Percentiles rank a stretch among this genome's conserved stretches.
Evolutionary conservation across 2,797 vertebrate genomes (phyloP).

Genomic region (Gephyroberyx darwinii): DNA sequence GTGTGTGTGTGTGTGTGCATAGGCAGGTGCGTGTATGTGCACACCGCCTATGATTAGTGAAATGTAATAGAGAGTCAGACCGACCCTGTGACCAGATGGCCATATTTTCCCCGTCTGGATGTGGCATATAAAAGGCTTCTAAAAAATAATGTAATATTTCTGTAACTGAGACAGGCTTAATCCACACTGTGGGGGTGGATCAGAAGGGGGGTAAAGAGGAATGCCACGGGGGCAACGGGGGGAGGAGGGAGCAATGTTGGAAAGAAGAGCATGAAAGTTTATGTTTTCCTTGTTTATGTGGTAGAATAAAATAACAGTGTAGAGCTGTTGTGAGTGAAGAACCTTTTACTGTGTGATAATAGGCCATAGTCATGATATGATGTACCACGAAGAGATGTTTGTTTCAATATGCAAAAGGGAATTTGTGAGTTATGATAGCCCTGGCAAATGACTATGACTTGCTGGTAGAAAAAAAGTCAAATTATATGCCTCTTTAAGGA

Average conservation of each 20-base stretch:
- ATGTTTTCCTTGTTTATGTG: conserved; percentile 28
- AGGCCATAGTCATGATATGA: background rate
- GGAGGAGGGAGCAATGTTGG: background rate
- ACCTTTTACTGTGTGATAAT: background rate
- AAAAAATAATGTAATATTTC: conserved; percentile 61
- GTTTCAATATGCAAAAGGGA: background rate
- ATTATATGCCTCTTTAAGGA: no score
- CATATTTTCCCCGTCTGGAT: conserved; percentile 61
- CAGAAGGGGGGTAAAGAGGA: background rate
- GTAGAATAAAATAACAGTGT: conserved; percentile 4
- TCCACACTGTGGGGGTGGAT: conserved; percentile 39
- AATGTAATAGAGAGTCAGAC: conserved; percentile 59
- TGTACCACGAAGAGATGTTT: background rate
- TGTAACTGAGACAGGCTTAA: conserved; percentile 70
- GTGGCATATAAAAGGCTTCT: conserved; percentile 54
- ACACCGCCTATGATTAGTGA: conserved; percentile 64
- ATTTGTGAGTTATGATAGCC: background rate
- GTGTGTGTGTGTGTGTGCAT: conserved; percentile 6
- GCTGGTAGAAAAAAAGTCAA: background rate
- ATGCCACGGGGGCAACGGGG: background rate
- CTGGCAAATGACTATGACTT: background rate
- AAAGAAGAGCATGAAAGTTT: background rate
- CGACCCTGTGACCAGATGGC: conserved; percentile 65
- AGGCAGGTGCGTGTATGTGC: conserved; percentile 31
- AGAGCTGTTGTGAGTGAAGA: conserved; percentile 2